Percentiles rank a stretch among this genome's conserved stretches.
Evolutionary conservation across 2,888 invertebrate species (phyloP).

Genomic region (Trissonchulus sp.): DNA sequence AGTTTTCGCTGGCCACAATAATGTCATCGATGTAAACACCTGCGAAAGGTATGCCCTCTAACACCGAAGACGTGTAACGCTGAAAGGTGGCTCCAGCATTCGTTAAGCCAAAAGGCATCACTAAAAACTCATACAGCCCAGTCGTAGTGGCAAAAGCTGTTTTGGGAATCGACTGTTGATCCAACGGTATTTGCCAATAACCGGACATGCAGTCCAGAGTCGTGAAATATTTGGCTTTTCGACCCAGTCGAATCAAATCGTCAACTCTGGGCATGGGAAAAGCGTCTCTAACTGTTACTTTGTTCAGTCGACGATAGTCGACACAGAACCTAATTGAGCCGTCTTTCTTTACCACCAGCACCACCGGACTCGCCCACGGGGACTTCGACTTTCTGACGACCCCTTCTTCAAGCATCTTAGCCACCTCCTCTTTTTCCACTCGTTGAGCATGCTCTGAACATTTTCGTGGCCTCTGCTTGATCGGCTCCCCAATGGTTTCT

Average conservation of each 20-base stretch:
- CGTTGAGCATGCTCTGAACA: not conserved
- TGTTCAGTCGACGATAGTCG: not conserved
- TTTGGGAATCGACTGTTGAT: not conserved
- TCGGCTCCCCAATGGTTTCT: slow-evolving; percentile 4
- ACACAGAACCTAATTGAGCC: not conserved
- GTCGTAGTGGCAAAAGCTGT: not conserved
- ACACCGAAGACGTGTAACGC: slow-evolving; percentile 10
- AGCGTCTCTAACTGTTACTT: not conserved
- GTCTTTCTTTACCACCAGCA: slow-evolving; percentile 4
- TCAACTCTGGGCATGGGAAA: slow-evolving; percentile 4
- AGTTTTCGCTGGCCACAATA: slow-evolving; percentile 14
- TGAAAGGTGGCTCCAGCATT: not conserved
- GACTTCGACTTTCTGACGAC: not conserved
- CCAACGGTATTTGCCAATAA: slow-evolving; percentile 1
- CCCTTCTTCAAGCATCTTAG: not conserved
- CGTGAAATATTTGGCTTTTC: not conserved
- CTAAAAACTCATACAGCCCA: not conserved
- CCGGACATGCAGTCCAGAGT: not conserved
- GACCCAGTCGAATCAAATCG: slow-evolving; percentile 7
- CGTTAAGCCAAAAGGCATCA: not conserved
- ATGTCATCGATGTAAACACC: slow-evolving; percentile 20
- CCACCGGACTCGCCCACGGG: not conserved
- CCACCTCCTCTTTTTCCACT: not conserved
- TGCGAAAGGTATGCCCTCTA: not conserved
- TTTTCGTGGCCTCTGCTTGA: not conserved